These are phyloP conservation scores for Drosophila oshimai DNA, from an alignment of 1,140 invertebrate species.

Conservation along the genomic window DNA sequence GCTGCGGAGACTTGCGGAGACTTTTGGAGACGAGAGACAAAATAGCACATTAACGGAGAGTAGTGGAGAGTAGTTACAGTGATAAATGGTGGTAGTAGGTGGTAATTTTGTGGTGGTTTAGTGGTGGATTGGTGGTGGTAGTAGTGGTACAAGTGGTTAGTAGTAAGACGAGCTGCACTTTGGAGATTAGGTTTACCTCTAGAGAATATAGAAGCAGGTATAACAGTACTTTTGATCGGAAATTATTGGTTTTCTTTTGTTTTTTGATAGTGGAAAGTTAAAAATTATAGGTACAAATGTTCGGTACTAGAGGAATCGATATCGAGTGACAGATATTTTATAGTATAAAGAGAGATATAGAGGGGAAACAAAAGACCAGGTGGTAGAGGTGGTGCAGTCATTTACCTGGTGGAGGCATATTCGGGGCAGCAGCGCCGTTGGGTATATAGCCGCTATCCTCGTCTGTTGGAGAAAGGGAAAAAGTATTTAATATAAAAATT, in stretches of 20 bases:
- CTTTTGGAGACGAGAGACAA: conserved; percentile 40
- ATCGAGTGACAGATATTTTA: conserved; percentile 46
- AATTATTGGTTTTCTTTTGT: conserved; percentile 15
- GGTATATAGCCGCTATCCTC: conserved; percentile 78
- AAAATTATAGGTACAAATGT: conserved; percentile 51
- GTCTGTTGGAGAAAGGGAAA: conserved; percentile 29
- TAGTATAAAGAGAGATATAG: conserved; percentile 29
- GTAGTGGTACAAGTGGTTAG: conserved; percentile 53
- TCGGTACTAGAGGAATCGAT: conserved; percentile 54
- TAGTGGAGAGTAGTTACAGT: conserved; percentile 65
- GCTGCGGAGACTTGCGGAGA: conserved; percentile 28
- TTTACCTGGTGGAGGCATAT: conserved; percentile 82
- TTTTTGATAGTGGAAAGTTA: conserved; percentile 31
- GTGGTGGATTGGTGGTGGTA: conserved; percentile 41
- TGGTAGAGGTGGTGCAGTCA: conserved; percentile 1
- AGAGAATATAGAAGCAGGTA: conserved; percentile 73
- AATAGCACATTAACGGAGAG: conserved; percentile 66
- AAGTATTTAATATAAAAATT: no score
- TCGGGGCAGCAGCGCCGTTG: conserved; percentile 68
- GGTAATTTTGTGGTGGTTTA: conserved; percentile 13
- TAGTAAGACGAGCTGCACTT: conserved; percentile 67
- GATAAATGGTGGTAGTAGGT: conserved; percentile 34
- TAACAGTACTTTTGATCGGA: conserved; percentile 49
- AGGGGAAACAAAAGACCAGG: conserved; percentile 36
- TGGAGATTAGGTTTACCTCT: conserved; percentile 67